Conservation (phyloP, 1,140 invertebrate species). For the Luehdorfia chinensis region DNA sequence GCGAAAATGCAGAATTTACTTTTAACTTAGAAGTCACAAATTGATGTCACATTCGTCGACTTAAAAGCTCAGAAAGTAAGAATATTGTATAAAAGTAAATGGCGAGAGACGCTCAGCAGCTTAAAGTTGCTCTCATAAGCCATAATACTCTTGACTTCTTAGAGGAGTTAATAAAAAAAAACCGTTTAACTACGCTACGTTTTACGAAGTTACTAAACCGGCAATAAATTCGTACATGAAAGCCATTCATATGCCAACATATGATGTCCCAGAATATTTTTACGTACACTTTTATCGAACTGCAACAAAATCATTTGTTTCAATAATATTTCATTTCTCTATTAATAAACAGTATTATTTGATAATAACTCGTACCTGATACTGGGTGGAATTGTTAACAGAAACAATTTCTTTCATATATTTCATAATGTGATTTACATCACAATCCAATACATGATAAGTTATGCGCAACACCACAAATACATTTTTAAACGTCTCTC, state of each 20-base stretch:
- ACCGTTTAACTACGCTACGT: no score
- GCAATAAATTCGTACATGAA: no score
- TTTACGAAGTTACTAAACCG: no score
- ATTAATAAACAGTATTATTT: background rate
- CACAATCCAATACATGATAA: conserved; percentile 61
- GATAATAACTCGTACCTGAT: conserved; percentile 36
- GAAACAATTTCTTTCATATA: conserved; percentile 58
- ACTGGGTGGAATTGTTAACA: conserved; percentile 61
- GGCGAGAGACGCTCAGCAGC: no score
- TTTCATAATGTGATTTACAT: conserved; percentile 44
- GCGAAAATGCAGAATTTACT: no score
- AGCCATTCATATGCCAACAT: background rate
- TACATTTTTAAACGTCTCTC: conserved; percentile 60
- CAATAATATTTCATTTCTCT: background rate
- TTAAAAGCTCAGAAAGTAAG: no score
- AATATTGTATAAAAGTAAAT: no score
- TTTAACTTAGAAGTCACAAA: no score
- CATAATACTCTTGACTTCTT: no score
- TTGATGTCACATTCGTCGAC: no score
- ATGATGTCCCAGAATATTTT: background rate
- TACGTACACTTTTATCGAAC: conserved; percentile 1
- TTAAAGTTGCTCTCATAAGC: no score
- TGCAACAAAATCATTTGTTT: background rate
- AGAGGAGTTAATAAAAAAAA: no score
- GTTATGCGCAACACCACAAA: conserved; percentile 59